Evolutionary conservation across 2,888 invertebrate species (phyloP), one percentile per base, ranked within the genome.

Genomic region (Ennomos erosarius): DNA sequence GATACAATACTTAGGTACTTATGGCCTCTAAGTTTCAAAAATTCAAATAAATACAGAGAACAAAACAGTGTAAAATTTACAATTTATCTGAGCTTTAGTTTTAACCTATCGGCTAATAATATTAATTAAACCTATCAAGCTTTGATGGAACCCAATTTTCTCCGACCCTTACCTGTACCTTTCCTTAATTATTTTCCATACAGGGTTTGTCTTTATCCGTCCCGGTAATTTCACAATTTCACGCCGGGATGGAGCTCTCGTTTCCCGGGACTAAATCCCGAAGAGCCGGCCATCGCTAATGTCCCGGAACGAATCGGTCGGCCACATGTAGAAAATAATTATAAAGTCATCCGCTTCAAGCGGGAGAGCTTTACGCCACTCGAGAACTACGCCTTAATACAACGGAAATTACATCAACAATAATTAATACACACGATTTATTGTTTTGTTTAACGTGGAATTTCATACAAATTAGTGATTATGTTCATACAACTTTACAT

Each of bases 191-290:
- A 66, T 64, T 54, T 47, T 57, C 53, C 50, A 55, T 57, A 45
- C 68, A 68, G 73, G 71, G 69, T 78, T 79, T 76, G 73, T 71
- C 72, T 69, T 72, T 74, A 68, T 64, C 70, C 78, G 69, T 78
- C 82, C 79, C 79, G 79, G 87, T 85, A 84, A 89, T 88, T 88
- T 87, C 78, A 86, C 88, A 90, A 91, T 91, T 91, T 91, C 91
- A 91, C 89, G 91, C 84, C 78, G 78, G 84, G 82, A 67, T 82
- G 85, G 82, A 86, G 81, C 87, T 87, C 88, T 89, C 83, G 88
- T 88, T 79, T 79, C 67, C 79, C 79, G 83, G 85, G 87, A 83
- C 86, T 83, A 77, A 69, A 78, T 74, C 79, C 81, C 77, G 72
- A 74, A 70, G 75, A 75, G 82, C 78, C 79, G 82, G 80, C 78